Conservation (phyloP, 2,888 invertebrate species). For the Eucera pruinosa region DNA sequence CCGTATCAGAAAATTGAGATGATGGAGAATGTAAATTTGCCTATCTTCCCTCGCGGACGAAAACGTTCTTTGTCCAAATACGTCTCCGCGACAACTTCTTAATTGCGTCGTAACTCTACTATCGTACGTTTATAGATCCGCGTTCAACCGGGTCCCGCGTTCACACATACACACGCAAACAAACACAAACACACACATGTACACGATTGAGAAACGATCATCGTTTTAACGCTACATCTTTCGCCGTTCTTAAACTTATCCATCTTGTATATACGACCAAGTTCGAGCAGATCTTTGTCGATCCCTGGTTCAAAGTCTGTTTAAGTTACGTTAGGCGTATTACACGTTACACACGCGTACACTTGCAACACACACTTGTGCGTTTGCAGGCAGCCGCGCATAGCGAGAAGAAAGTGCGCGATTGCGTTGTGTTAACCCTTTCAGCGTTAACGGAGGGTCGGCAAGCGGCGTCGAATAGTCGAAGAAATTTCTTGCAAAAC, state of each 20-base stretch:
- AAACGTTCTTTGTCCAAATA: slow-evolving; percentile 1
- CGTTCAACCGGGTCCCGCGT: neutral
- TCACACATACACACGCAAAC: too few relatives aligned
- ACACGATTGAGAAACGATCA: slow-evolving; percentile 4
- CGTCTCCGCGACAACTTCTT: neutral
- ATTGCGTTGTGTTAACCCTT: too few relatives aligned
- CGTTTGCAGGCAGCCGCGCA: too few relatives aligned
- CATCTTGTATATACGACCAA: slow-evolving; percentile 44
- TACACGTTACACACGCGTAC: neutral
- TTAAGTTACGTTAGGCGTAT: slow-evolving; percentile 15
- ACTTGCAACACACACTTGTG: too few relatives aligned
- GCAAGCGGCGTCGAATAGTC: too few relatives aligned
- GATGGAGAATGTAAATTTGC: slow-evolving; percentile 81
- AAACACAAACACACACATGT: too few relatives aligned
- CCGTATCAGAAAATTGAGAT: slow-evolving; percentile 82
- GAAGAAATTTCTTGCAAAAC: too few relatives aligned
- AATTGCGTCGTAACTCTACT: neutral
- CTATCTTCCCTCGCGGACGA: neutral
- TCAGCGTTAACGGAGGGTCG: too few relatives aligned
- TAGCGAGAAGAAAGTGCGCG: too few relatives aligned
- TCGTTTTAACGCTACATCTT: slow-evolving; percentile 31
- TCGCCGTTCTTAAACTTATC: slow-evolving; percentile 30
- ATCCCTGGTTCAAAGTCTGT: slow-evolving; percentile 19
- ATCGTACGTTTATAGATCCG: neutral
- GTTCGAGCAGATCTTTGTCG: slow-evolving; percentile 32